phyloP scores from a whole-genome alignment of 2,888 invertebrate genomes.

The Vandiemenella viatica region DNA sequence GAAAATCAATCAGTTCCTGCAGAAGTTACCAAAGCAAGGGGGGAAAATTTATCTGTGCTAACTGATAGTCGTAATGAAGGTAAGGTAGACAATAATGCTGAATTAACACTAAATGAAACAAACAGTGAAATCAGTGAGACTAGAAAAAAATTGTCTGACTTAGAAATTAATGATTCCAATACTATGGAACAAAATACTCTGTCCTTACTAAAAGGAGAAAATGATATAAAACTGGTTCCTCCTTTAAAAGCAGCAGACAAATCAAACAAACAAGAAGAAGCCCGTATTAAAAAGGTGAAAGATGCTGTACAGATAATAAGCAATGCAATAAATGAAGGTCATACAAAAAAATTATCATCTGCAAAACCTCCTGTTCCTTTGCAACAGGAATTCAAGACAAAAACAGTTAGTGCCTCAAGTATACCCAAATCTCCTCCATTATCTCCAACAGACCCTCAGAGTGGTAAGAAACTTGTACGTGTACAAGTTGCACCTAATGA shows the following conservation, averaged over 20 bases:
- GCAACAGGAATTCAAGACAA: background rate
- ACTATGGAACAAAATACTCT: background rate
- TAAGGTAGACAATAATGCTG: too few species aligned
- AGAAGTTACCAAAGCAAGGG: too few species aligned
- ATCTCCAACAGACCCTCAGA: conserved; percentile 3
- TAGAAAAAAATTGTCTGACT: background rate
- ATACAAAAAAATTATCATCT: conserved; percentile 2
- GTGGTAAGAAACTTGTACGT: conserved; percentile 12
- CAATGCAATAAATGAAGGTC: conserved; percentile 37
- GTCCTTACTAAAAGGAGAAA: too few species aligned
- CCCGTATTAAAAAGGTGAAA: conserved; percentile 38
- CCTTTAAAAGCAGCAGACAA: conserved; percentile 6
- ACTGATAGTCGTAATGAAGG: background rate
- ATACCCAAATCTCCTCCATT: conserved; percentile 8
- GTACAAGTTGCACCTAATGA: conserved; percentile 28
- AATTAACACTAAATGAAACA: background rate
- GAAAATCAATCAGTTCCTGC: conserved; percentile 22
- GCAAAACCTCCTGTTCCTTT: conserved; percentile 9
- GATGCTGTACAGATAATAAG: conserved; percentile 59
- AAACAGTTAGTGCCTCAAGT: background rate
- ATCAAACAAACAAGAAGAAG: conserved; percentile 7
- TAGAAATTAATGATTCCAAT: background rate
- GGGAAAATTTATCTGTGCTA: background rate
- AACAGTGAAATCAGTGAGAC: background rate
- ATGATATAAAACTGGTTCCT: conserved; percentile 9